A percentile compares a stretch with the other conserved stretches of the same genome.
phyloP scores from a whole-genome alignment of 1,140 invertebrate genomes.

The Aphidius gifuensis region DNA sequence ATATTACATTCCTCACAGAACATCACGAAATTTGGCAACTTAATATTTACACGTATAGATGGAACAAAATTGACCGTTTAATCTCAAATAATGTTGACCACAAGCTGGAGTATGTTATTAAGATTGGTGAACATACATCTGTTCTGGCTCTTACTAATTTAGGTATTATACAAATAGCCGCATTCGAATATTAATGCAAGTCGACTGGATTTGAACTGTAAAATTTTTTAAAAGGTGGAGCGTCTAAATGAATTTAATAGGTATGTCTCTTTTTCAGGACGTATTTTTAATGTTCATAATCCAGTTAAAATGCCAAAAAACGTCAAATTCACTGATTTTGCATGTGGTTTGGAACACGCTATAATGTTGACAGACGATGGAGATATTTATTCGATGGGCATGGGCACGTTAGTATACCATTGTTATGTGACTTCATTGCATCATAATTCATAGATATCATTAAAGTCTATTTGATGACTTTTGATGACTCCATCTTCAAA shows the following conservation, averaged over 20 bases:
- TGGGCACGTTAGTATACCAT: constrained; percentile 65
- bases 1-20: constrained; percentile 35
- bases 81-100: constrained; percentile 29
- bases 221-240: neutral
- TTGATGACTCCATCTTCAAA: neutral
- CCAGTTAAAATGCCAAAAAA: constrained; percentile 57
- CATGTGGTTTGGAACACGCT: constrained; percentile 77
- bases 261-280: constrained; percentile 44
- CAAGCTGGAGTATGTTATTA: constrained; percentile 35
- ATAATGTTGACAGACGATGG: constrained; percentile 70
- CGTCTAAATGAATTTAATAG: neutral
- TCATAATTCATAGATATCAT: neutral
- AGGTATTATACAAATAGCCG: constrained; percentile 27
- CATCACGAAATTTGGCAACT: constrained; percentile 44
- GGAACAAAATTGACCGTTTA: constrained; percentile 41
- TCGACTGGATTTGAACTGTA: neutral
- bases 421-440: neutral
- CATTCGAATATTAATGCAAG: constrained; percentile 1
- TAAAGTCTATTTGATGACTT: neutral
- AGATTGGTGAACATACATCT: constrained; percentile 38
- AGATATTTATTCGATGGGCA: constrained; percentile 75
- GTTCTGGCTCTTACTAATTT: constrained; percentile 48
- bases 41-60: constrained; percentile 40
- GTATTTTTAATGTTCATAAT: constrained; percentile 61
- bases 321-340: constrained; percentile 62